Percentiles rank a stretch among this genome's conserved stretches.
phyloP scores from a whole-genome alignment of 2,888 invertebrate genomes.

The Diplolepis rosae region DNA sequence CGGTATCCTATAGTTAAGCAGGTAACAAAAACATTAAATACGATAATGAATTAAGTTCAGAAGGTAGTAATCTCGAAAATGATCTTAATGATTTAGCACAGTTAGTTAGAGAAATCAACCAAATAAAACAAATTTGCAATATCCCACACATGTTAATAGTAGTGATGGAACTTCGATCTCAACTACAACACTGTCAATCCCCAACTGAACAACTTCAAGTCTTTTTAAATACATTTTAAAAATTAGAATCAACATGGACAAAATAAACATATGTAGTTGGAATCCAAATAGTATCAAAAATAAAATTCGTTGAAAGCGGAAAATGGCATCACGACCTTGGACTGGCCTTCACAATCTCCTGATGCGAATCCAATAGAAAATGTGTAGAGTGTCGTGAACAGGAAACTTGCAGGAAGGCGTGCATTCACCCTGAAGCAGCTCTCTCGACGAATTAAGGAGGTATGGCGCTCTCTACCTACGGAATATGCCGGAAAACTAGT shows the following conservation, averaged over 20 bases:
- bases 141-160: slow-evolving; percentile 33
- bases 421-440: too few species aligned
- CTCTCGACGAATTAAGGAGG: too few species aligned
- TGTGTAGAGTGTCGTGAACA: too few species aligned
- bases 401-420: too few species aligned
- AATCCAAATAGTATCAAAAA: slow-evolving; percentile 49
- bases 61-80: too few species aligned
- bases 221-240: slow-evolving; percentile 44
- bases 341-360: too few species aligned
- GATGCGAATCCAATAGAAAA: too few species aligned
- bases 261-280: slow-evolving; percentile 48
- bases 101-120: neutral
- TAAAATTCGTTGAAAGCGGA: too few species aligned
- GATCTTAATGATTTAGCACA: neutral
- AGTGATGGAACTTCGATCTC: slow-evolving; percentile 31
- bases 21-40: neutral
- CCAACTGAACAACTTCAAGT: slow-evolving; percentile 40
- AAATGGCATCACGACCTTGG: too few species aligned
- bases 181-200: slow-evolving; percentile 22
- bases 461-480: too few species aligned
- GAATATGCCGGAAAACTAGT: too few species aligned
- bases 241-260: slow-evolving; percentile 39
- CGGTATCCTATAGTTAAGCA: too few species aligned
- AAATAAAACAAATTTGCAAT: slow-evolving; percentile 10
- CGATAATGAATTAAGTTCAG: slow-evolving; percentile 1